Percentiles rank a stretch among this genome's conserved stretches.
phyloP scores from a whole-genome alignment of 2,888 invertebrate genomes.

The Linnaemya vulpina region DNA sequence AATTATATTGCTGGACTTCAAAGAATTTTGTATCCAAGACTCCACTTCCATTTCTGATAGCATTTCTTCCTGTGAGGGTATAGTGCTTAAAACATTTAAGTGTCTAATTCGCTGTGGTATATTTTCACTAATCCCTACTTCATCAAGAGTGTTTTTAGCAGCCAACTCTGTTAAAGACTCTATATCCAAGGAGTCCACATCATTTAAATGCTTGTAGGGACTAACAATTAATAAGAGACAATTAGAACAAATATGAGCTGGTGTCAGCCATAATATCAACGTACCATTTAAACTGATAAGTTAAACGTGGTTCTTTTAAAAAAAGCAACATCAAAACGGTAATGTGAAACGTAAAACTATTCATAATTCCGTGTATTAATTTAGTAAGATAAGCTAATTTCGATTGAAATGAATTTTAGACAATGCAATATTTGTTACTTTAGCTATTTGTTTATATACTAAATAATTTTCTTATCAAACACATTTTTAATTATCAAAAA shows the following conservation, averaged over 20 bases:
- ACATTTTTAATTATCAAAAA: slow-evolving; percentile 11
- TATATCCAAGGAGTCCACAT: neutral
- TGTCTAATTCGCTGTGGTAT: neutral
- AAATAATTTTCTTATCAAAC: slow-evolving; percentile 28
- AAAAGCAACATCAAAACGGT: slow-evolving; percentile 5
- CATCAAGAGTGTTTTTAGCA: slow-evolving; percentile 20
- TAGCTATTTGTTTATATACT: slow-evolving; percentile 50
- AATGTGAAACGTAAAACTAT: slow-evolving; percentile 7
- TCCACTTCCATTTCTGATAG: slow-evolving; percentile 32
- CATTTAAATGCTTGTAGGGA: slow-evolving; percentile 25
- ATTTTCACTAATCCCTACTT: slow-evolving; percentile 29
- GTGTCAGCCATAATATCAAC: neutral
- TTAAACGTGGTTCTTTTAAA: slow-evolving; percentile 2
- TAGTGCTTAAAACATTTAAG: slow-evolving; percentile 12
- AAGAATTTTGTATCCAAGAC: slow-evolving; percentile 32
- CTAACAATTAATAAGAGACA: slow-evolving; percentile 11
- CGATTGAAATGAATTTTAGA: slow-evolving; percentile 1
- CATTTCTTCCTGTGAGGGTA: slow-evolving; percentile 15
- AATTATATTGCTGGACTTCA: slow-evolving; percentile 26
- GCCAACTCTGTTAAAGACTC: slow-evolving; percentile 10
- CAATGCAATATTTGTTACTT: slow-evolving; percentile 12
- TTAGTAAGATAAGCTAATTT: neutral
- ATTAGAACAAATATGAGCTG: neutral
- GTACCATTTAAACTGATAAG: slow-evolving; percentile 56
- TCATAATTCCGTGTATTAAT: slow-evolving; percentile 24